A percentile compares a stretch with the other conserved stretches of the same genome.
Conservation (phyloP, 2,888 invertebrate genomes). For the Epinotia bilunana region DNA sequence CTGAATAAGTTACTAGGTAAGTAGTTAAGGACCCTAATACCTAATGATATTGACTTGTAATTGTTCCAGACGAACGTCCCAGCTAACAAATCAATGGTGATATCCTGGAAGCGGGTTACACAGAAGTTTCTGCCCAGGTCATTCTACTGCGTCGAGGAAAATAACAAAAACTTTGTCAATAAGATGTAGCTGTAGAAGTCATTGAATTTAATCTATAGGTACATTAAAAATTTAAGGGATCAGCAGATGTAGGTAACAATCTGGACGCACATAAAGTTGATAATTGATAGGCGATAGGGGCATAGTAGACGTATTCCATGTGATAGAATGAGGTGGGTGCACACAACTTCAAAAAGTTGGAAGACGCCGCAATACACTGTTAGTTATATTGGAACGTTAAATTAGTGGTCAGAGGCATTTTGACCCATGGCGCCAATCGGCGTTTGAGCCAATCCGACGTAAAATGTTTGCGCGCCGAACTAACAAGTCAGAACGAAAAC, state of each 20-base stretch:
- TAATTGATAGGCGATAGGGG: too few species aligned
- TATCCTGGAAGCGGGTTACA: constrained; percentile 71
- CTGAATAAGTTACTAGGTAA: neutral
- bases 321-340: too few species aligned
- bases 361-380: too few species aligned
- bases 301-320: too few species aligned
- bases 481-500: too few species aligned
- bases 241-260: neutral
- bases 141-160: constrained; percentile 62
- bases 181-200: constrained; percentile 50
- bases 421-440: too few species aligned
- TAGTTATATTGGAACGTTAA: too few species aligned
- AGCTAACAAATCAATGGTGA: constrained; percentile 61
- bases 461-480: too few species aligned
- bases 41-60: constrained; percentile 37
- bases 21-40: neutral
- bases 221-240: neutral
- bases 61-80: constrained; percentile 60
- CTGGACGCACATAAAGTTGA: neutral
- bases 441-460: too few species aligned
- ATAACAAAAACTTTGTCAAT: constrained; percentile 57
- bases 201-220: neutral
- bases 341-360: too few species aligned
- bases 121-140: constrained; percentile 67
- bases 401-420: too few species aligned